A percentile compares a stretch with the other conserved stretches of the same genome.
phyloP scores from a whole-genome alignment of 2,797 vertebrate genomes.

The Leptodactylus fallax region DNA sequence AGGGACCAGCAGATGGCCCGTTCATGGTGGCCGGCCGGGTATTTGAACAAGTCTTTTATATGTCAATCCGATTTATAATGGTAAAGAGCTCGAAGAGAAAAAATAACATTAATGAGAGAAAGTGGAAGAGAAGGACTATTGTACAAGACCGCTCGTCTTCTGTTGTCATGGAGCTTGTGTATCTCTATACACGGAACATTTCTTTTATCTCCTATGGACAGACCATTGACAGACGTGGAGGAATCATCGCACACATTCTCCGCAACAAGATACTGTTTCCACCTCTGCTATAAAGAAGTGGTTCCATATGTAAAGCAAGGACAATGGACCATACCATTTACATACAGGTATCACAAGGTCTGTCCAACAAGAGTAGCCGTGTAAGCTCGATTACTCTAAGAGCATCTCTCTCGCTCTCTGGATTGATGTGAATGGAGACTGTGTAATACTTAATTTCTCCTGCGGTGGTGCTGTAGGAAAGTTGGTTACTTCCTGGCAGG shows the following conservation, averaged over 20 bases:
- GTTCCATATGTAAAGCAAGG: not conserved
- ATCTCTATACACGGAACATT: not conserved
- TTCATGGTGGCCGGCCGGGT: not conserved
- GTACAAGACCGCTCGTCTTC: not conserved
- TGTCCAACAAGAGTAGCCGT: not conserved
- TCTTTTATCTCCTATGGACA: not conserved
- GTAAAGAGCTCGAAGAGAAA: not conserved
- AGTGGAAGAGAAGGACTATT: not conserved
- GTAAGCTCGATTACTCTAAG: not conserved
- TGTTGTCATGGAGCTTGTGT: not conserved
- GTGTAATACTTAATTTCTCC: too few relatives aligned
- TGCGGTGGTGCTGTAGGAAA: too few relatives aligned
- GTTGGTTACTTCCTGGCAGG: too few relatives aligned
- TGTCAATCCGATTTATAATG: not conserved
- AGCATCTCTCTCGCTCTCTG: too few relatives aligned
- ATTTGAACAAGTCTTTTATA: conserved; percentile 24
- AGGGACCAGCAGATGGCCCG: conserved; percentile 2
- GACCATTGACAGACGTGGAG: not conserved
- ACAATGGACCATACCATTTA: not conserved
- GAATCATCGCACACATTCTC: not conserved
- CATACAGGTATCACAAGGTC: not conserved
- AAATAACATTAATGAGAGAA: not conserved
- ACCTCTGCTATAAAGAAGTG: not conserved
- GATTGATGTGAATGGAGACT: too few relatives aligned
- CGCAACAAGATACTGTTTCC: not conserved